Evolutionary conservation across 1,140 invertebrate genomes (phyloP).

Genomic region (Leguminivora glycinivorella): DNA sequence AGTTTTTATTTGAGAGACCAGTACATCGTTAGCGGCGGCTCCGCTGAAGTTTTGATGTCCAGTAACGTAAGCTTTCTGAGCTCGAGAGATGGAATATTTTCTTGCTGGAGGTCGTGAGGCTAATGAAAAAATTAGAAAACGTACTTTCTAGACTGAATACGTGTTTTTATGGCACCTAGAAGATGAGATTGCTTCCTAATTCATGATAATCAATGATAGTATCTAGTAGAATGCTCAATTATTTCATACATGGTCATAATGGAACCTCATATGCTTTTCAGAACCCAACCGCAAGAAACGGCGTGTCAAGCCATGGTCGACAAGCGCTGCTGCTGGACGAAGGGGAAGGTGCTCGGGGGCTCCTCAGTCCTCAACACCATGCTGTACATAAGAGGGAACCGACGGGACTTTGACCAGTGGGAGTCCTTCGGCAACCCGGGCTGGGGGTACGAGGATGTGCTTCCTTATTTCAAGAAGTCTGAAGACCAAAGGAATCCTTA

Average conservation of each 20-base stretch:
- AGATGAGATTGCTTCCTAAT: no score
- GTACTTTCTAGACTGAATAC: no score
- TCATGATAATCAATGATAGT: background rate
- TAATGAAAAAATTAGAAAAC: no score
- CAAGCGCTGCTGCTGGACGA: constrained; percentile 89
- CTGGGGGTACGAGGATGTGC: constrained; percentile 93
- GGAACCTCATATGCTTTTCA: constrained; percentile 61
- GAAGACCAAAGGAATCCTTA: constrained; percentile 91
- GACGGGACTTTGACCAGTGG: constrained; percentile 94
- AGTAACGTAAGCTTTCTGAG: no score
- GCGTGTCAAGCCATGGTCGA: constrained; percentile 92
- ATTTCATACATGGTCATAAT: constrained; percentile 4
- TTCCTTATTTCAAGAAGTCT: constrained; percentile 93
- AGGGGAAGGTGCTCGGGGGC: constrained; percentile 92
- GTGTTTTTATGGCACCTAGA: no score
- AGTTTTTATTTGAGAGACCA: no score
- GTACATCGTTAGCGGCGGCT: no score
- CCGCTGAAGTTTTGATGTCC: no score
- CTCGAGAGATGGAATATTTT: no score
- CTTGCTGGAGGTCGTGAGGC: no score
- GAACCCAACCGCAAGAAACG: constrained; percentile 89
- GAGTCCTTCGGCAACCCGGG: constrained; percentile 90
- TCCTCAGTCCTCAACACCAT: constrained; percentile 93
- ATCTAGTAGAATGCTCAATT: no score
- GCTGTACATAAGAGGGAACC: constrained; percentile 95